Conservation (phyloP, 2,113 vertebrate species). For the Ailuropoda melanoleuca region DNA sequence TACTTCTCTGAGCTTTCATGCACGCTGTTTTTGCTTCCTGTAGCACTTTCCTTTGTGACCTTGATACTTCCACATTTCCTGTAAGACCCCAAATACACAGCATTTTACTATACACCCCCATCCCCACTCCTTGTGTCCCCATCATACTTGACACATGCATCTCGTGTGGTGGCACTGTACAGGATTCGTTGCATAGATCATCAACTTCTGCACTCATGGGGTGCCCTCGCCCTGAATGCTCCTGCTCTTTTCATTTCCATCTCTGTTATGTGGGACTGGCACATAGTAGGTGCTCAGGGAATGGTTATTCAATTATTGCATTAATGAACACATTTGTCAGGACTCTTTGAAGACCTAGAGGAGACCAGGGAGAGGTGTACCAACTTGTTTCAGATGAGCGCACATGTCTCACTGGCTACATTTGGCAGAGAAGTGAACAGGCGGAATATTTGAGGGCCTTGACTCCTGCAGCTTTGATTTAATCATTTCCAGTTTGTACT, state of each 20-base stretch:
- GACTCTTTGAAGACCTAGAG: neutral
- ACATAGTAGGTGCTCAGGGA: neutral
- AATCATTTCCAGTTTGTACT: slow-evolving; percentile 31
- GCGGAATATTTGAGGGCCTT: neutral
- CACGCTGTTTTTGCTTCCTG: neutral
- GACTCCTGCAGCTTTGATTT: neutral
- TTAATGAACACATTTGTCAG: neutral
- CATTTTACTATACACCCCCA: neutral
- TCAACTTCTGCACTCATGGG: neutral
- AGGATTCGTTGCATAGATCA: accelerated
- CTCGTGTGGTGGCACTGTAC: accelerated
- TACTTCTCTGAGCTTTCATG: neutral
- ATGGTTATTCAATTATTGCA: neutral
- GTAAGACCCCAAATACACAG: neutral
- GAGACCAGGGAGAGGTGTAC: neutral
- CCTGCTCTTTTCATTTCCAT: neutral
- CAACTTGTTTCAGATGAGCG: neutral
- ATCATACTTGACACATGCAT: neutral
- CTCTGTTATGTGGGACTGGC: neutral
- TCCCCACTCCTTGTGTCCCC: neutral
- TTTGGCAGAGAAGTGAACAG: neutral
- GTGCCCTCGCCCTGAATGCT: neutral
- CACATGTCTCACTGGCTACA: neutral
- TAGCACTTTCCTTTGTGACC: neutral
- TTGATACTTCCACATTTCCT: neutral